Conservation (phyloP, 2,113 vertebrate species). For the Mustela lutreola region DNA sequence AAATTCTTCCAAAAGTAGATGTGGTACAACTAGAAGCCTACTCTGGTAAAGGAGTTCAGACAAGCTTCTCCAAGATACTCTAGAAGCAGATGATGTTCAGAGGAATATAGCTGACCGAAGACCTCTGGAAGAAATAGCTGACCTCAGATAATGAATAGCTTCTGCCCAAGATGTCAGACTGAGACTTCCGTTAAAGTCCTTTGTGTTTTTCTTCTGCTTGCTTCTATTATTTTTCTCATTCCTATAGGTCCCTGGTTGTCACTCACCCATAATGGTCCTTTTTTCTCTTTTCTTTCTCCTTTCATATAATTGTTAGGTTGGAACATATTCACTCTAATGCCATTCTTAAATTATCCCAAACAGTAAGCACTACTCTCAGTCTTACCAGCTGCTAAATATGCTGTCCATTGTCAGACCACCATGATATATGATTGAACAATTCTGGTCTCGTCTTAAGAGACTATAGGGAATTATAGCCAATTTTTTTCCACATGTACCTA, state of each 20-base stretch:
- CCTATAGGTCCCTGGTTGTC: background rate
- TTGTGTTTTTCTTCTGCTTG: background rate
- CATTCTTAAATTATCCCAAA: background rate
- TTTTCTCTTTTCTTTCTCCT: background rate
- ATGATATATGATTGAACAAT: background rate
- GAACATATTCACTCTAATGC: background rate
- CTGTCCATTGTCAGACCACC: background rate
- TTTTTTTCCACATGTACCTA: background rate
- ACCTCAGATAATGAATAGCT: background rate
- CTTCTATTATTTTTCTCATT: background rate
- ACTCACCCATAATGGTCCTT: background rate
- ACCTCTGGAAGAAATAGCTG: background rate
- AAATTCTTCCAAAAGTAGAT: background rate
- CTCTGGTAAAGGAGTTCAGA: background rate
- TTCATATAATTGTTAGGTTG: slow-evolving; percentile 27
- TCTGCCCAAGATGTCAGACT: background rate
- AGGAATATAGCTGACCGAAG: background rate
- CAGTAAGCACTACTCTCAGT: background rate
- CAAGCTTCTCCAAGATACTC: background rate
- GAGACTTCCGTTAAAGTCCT: background rate
- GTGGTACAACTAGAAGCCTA: background rate
- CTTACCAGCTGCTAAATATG: background rate
- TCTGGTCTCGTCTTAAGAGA: background rate
- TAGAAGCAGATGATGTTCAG: background rate
- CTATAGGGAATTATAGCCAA: background rate